Percentiles rank a stretch among this genome's conserved stretches.
phyloP scores from a whole-genome alignment of 2,113 vertebrate species.

The Gasterosteus aculeatus region DNA sequence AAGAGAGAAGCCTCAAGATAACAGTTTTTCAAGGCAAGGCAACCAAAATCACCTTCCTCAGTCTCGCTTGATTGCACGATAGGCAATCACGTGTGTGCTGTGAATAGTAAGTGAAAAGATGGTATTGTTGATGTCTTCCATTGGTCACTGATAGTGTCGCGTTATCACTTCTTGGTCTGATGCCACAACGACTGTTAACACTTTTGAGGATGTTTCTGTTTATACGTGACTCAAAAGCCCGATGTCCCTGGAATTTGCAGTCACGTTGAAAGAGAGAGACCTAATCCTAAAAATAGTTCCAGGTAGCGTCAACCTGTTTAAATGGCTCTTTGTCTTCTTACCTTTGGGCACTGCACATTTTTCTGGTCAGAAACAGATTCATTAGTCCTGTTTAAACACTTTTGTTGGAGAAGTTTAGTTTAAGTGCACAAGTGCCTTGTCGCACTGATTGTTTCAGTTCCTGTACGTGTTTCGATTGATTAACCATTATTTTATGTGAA shows the following conservation, averaged over 20 bases:
- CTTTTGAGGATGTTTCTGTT: constrained; percentile 23
- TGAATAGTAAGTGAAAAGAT: constrained; percentile 44
- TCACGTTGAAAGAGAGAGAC: too few relatives aligned
- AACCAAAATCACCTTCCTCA: constrained; percentile 42
- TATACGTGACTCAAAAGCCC: not conserved
- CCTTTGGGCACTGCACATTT: not conserved
- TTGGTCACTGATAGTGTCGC: not conserved
- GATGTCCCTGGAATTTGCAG: not conserved
- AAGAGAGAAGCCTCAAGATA: constrained; percentile 39
- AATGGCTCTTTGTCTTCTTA: not conserved
- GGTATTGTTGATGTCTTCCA: constrained; percentile 37
- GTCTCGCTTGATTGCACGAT: constrained; percentile 51
- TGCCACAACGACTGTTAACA: constrained; percentile 5
- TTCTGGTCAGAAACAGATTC: not conserved
- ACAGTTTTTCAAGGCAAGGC: constrained; percentile 46
- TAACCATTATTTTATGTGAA: not conserved
- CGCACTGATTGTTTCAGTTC: not conserved
- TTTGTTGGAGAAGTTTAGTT: not conserved
- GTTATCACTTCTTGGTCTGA: constrained; percentile 17
- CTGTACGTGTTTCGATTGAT: not conserved
- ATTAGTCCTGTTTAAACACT: not conserved
- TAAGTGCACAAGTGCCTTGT: not conserved
- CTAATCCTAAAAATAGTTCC: not conserved
- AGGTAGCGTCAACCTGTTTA: not conserved
- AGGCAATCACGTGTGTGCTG: constrained; percentile 38